These are phyloP conservation scores for Ectemnius cavifrons DNA, from an alignment of 2,888 invertebrate genomes.

Conservation along the genomic window DNA sequence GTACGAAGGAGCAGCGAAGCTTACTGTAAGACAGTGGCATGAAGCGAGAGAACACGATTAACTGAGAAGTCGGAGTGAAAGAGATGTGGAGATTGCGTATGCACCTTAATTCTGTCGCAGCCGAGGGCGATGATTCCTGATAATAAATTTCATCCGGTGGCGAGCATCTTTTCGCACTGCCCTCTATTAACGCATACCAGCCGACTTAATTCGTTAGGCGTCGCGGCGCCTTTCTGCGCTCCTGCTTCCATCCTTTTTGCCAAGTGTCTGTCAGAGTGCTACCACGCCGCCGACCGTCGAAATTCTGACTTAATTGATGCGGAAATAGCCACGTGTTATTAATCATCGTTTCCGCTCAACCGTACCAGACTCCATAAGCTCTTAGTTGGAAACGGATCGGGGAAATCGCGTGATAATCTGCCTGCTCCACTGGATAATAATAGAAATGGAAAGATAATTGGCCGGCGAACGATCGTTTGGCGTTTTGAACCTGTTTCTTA, in stretches of 20 bases:
- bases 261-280: constrained; percentile 3
- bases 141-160: constrained; percentile 34
- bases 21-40: constrained; percentile 1
- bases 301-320: constrained; percentile 21
- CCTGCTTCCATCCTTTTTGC: background rate
- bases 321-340: constrained; percentile 7
- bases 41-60: too few relatives aligned
- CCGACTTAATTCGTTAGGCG: constrained; percentile 26
- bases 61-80: too few relatives aligned
- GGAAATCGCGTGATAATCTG: too few relatives aligned
- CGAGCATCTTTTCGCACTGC: constrained; percentile 23
- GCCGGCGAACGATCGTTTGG: too few relatives aligned
- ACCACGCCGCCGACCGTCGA: constrained; percentile 4
- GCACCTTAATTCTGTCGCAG: constrained; percentile 28
- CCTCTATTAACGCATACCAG: constrained; percentile 26
- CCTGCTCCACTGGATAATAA: too few relatives aligned
- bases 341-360: background rate
- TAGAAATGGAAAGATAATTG: too few relatives aligned
- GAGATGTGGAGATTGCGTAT: constrained; percentile 24
- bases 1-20: background rate
- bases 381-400: background rate
- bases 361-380: background rate
- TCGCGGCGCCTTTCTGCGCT: background rate
- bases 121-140: constrained; percentile 26
- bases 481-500: too few relatives aligned